phyloP scores from a whole-genome alignment of 2,888 invertebrate genomes.

The Stegana nigrithorax region DNA sequence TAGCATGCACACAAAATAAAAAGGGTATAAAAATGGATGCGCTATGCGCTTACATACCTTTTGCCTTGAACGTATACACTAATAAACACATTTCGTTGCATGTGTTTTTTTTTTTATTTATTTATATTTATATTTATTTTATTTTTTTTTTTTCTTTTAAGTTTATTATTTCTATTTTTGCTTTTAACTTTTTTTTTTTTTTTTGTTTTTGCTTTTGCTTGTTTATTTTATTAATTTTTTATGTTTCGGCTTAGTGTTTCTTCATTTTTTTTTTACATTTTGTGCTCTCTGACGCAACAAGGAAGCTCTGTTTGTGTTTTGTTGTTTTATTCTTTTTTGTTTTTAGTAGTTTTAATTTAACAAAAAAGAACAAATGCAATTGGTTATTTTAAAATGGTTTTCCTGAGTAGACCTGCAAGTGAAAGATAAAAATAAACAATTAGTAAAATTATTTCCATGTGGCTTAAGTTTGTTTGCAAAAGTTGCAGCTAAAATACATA shows the following conservation, averaged over 20 bases:
- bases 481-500: no score
- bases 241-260: conserved; percentile 6
- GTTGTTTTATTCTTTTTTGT: conserved; percentile 25
- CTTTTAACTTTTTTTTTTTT: neutral
- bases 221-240: conserved; percentile 1
- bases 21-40: no score
- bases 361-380: neutral
- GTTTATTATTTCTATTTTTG: neutral
- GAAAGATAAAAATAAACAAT: neutral
- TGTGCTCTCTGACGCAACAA: no score
- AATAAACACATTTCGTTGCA: conserved; percentile 52
- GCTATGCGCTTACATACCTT: conserved; percentile 45
- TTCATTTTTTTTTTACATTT: no score
- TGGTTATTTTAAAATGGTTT: no score
- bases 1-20: neutral
- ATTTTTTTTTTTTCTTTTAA: conserved; percentile 6
- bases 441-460: conserved; percentile 5
- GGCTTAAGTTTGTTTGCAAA: neutral
- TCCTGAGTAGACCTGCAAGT: conserved; percentile 20
- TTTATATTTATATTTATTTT: neutral
- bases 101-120: conserved; percentile 34
- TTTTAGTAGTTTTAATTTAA: conserved; percentile 3
- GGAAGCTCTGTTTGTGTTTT: no score
- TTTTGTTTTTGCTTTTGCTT: conserved; percentile 20
- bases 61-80: conserved; percentile 43